Base-by-base conservation (phyloP, 53 echinoderm and acorn worm species). In the Temnopleurus reevesii region DNA sequence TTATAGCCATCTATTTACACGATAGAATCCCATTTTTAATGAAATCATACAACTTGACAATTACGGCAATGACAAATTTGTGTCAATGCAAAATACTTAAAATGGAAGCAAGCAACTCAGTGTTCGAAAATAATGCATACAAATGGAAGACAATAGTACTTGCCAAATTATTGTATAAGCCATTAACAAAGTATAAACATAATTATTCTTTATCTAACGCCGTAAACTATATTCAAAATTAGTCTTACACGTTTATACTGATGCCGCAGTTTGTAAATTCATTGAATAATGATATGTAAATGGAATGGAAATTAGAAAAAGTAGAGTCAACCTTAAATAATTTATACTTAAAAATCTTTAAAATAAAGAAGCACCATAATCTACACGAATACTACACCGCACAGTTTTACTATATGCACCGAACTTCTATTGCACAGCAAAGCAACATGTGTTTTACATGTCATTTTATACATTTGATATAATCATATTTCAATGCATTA, bases 51-150 rank as follows among this genome's bases (percentile, higher is more conserved):
- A 34, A 17, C 3, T 63, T 17, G 34, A 18, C 18, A 63, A n/a
- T n/a, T n/a, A n/a, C n/a, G n/a, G n/a, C n/a, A n/a, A n/a, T n/a
- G n/a, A n/a, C n/a, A n/a, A n/a, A n/a, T n/a, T n/a, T 17, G 18
- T 15, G 15, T 4, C 15, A 63, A 17, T 58, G 34, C 18, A 5
- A 8, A 33, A 71, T 71, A 41, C 25, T 58, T n/a, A 41, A 71
- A 56, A 7, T 71, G 71, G 71, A 71, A 71, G 71, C 71, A 71
- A 71, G 71, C 71, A 71, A 61, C 17, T 66, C 41, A 5, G 35
- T 27, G 19, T 36, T 71, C 8, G n/a, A 21, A 71, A 71, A 71
- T 36, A 43, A 71, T 41, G 33, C 12, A 63, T 33, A n/a, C 36
- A 71, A 71, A 71, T 71, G 71, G 71, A 71, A 71, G 71, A 71